These are phyloP conservation scores for Cryptus viduatorius DNA, from an alignment of 2,888 invertebrate species.

Conservation along the genomic window DNA sequence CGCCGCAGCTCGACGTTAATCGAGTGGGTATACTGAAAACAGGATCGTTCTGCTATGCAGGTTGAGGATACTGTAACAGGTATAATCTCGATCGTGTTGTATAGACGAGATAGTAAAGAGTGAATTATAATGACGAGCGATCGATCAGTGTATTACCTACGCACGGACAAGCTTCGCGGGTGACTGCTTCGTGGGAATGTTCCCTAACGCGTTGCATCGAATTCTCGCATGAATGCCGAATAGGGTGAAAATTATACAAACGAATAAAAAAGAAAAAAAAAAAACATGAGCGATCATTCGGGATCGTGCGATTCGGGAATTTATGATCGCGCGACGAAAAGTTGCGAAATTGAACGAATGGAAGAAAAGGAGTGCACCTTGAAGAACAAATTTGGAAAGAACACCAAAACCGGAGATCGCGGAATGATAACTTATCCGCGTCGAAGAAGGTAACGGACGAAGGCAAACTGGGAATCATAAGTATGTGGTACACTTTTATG, in stretches of 20 bases:
- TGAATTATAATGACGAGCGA: slow-evolving; percentile 78
- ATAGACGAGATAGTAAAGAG: slow-evolving; percentile 72
- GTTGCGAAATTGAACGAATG: background rate
- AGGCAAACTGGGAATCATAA: slow-evolving; percentile 19
- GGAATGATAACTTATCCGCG: slow-evolving; percentile 3
- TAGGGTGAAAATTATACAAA: slow-evolving; percentile 67
- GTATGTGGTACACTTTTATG: slow-evolving; percentile 18
- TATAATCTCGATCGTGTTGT: slow-evolving; percentile 36
- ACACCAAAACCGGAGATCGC: background rate
- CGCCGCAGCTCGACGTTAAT: slow-evolving; percentile 25
- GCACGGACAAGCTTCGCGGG: slow-evolving; percentile 77
- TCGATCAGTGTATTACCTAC: slow-evolving; percentile 78
- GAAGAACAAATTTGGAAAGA: background rate
- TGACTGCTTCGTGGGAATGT: slow-evolving; percentile 77
- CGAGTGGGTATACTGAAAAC: slow-evolving; percentile 40
- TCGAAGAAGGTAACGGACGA: slow-evolving; percentile 36
- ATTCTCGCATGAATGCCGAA: slow-evolving; percentile 68
- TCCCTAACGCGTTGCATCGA: slow-evolving; percentile 77
- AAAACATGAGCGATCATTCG: background rate
- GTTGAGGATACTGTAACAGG: slow-evolving; percentile 27
- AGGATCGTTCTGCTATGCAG: slow-evolving; percentile 27
- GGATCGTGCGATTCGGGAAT: background rate
- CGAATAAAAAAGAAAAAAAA: slow-evolving; percentile 16
- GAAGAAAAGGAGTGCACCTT: background rate
- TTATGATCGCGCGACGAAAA: slow-evolving; percentile 44